These are phyloP conservation scores for Poeciliopsis turneri DNA, from an alignment of 2,797 vertebrate species.

Conservation along the genomic window DNA sequence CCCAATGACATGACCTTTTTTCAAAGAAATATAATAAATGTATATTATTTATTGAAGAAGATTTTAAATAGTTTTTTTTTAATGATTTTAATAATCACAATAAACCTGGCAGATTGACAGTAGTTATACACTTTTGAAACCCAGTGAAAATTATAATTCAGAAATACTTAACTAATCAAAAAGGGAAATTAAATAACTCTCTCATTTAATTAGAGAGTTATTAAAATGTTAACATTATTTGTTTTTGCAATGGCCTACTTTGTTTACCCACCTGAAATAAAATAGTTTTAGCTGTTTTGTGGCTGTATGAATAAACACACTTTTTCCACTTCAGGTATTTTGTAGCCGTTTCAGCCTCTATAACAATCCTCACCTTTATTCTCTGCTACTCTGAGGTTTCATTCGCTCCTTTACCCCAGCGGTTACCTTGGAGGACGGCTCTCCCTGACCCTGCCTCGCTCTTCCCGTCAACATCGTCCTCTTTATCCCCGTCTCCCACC, in stretches of 20 bases:
- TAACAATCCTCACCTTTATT: background rate
- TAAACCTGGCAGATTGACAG: background rate
- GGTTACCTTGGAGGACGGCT: constrained; percentile 29
- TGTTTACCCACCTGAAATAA: background rate
- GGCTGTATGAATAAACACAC: background rate
- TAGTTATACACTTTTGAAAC: background rate
- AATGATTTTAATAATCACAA: background rate
- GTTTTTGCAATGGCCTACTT: background rate
- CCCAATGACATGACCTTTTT: background rate
- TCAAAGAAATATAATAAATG: background rate
- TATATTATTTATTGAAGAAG: background rate
- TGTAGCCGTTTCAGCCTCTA: background rate
- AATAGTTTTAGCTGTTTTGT: background rate
- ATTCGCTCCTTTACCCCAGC: background rate
- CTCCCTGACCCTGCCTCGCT: constrained; percentile 27
- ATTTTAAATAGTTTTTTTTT: no score
- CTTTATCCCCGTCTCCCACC: constrained; percentile 57
- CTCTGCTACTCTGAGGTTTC: background rate
- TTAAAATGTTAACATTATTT: background rate
- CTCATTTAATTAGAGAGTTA: no score
- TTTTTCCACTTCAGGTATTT: background rate
- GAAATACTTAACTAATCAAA: no score
- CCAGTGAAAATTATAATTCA: background rate
- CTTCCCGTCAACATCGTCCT: constrained; percentile 51
- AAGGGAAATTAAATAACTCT: no score